These are phyloP conservation scores for Corythornis cristatus DNA, from an alignment of 2,113 vertebrate species.

Conservation along the genomic window DNA sequence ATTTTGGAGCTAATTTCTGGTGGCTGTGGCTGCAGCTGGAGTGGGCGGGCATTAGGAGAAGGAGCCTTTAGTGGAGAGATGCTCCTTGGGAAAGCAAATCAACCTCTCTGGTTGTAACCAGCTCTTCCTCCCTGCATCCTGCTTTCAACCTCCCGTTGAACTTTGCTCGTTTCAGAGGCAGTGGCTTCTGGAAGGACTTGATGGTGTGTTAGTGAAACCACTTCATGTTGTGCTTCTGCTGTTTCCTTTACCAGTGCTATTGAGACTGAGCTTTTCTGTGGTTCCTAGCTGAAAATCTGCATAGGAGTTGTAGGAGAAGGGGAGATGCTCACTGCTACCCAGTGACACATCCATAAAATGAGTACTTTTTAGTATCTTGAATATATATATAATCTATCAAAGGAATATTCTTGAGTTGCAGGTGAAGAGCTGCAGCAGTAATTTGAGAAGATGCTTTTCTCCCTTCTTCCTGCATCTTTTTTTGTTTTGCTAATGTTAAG, in stretches of 20 bases:
- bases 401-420: background rate
- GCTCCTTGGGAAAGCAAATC: background rate
- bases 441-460: background rate
- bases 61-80: background rate
- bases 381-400: background rate
- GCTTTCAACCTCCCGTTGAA: background rate
- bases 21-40: background rate
- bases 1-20: background rate
- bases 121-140: background rate
- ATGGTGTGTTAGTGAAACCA: background rate
- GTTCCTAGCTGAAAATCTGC: background rate
- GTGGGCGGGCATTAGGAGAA: background rate
- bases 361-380: background rate
- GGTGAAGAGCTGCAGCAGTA: background rate
- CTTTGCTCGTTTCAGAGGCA: background rate
- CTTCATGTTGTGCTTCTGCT: background rate
- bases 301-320: background rate
- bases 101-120: background rate
- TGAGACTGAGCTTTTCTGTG: background rate
- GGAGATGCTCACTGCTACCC: background rate
- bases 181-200: background rate
- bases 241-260: background rate
- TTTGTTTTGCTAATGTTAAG: background rate
- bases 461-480: background rate
- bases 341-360: background rate